Percentiles rank a stretch among this genome's conserved stretches.
These are phyloP conservation scores for Heliconius hortense DNA, from an alignment of 2,888 invertebrate species.

Conservation along the genomic window DNA sequence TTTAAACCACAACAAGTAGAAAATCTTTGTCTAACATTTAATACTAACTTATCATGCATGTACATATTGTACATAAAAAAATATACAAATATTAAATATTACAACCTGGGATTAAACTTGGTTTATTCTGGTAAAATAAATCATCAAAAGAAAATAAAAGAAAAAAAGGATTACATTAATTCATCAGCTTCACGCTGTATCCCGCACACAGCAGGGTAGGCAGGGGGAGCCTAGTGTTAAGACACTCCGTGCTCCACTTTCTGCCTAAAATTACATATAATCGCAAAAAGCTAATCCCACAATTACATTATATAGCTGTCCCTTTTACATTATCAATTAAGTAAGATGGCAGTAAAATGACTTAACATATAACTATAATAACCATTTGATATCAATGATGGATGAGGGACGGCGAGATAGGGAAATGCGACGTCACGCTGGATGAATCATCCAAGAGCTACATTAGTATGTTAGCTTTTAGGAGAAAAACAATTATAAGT, in stretches of 20 bases:
- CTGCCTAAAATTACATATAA: not conserved
- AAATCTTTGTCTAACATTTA: too few species aligned
- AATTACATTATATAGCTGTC: not conserved
- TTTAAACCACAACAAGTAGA: too few species aligned
- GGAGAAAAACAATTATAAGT: conserved; percentile 22
- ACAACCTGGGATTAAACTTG: not conserved
- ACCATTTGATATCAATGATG: conserved; percentile 36
- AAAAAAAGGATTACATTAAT: not conserved
- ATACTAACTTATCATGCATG: too few species aligned
- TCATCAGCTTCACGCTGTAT: too few species aligned
- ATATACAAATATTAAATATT: too few species aligned
- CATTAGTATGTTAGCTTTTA: conserved; percentile 19
- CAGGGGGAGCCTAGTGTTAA: too few species aligned
- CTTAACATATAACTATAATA: conserved; percentile 32
- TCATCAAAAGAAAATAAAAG: not conserved
- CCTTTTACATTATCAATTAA: conserved; percentile 23
- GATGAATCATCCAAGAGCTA: conserved; percentile 23
- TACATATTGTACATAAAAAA: too few species aligned
- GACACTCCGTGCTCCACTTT: too few species aligned
- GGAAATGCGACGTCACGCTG: conserved; percentile 32
- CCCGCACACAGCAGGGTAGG: too few species aligned
- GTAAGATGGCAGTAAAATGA: conserved; percentile 29
- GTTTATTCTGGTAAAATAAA: not conserved
- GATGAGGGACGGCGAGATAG: conserved; percentile 33
- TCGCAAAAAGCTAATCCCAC: not conserved